phyloP scores from a whole-genome alignment of 92 coral and sea anemone genomes.

The Phenganax stokvisi region DNA sequence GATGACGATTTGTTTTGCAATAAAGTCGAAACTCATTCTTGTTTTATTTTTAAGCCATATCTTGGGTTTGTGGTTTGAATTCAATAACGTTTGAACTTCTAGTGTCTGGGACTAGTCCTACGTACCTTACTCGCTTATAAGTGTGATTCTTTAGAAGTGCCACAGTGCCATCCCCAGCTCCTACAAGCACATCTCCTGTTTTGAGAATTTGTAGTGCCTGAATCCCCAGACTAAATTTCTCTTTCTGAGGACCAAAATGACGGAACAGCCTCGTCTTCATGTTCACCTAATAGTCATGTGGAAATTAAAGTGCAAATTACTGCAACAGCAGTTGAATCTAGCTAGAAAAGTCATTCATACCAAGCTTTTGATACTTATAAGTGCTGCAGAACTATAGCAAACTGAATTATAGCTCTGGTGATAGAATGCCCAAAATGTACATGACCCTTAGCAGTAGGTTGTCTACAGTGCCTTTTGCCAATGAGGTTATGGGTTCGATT shows the following conservation, averaged over 20 bases:
- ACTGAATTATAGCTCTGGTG: no score
- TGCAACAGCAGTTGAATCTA: no score
- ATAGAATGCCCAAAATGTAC: no score
- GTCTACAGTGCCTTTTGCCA: no score
- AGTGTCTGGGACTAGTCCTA: neutral
- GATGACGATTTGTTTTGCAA: neutral
- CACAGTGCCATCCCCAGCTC: slow-evolving; percentile 96
- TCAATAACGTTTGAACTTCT: neutral
- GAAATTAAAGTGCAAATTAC: neutral
- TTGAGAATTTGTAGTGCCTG: slow-evolving; percentile 58
- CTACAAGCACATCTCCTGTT: slow-evolving; percentile 73
- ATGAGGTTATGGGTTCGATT: no score
- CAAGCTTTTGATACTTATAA: no score
- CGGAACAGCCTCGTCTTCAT: slow-evolving; percentile 53
- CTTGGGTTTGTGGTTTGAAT: neutral
- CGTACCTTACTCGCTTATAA: slow-evolving; percentile 19
- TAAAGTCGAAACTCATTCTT: no score
- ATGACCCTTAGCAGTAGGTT: no score
- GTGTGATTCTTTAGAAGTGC: slow-evolving; percentile 55
- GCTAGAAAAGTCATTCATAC: no score
- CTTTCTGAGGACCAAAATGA: slow-evolving; percentile 68
- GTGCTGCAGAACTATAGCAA: no score
- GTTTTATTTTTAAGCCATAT: no score
- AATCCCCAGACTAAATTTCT: slow-evolving; percentile 82
- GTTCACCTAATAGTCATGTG: slow-evolving; percentile 50